A percentile compares a stretch with the other conserved stretches of the same genome.
These are phyloP conservation scores for Lepilemur septentrionalis DNA, from an alignment of 2,797 vertebrate species.

Conservation along the genomic window DNA sequence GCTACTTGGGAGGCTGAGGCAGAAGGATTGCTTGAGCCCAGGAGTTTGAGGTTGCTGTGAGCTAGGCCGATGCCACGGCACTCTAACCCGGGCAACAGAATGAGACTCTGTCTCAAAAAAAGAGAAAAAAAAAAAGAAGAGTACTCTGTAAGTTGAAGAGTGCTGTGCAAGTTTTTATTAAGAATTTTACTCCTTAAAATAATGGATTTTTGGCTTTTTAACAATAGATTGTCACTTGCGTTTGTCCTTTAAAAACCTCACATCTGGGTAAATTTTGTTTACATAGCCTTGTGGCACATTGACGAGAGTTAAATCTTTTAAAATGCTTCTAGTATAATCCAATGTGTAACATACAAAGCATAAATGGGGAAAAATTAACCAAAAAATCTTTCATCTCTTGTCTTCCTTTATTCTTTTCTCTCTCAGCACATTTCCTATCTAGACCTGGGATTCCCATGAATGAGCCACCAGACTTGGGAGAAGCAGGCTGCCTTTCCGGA, in stretches of 20 bases:
- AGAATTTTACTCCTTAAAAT: not conserved
- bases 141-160: not conserved
- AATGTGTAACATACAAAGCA: not conserved
- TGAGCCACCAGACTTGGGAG: not conserved
- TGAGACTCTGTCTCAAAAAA: no score
- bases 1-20: no score
- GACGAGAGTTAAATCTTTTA: not conserved
- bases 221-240: conserved; percentile 5
- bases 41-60: no score
- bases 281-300: not conserved
- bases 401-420: conserved; percentile 36
- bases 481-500: not conserved
- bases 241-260: conserved; percentile 30
- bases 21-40: no score
- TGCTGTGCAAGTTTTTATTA: not conserved
- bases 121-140: not conserved
- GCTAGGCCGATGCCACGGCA: no score
- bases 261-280: conserved; percentile 6
- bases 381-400: not conserved
- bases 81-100: no score
- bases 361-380: not conserved
- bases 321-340: not conserved
- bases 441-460: not conserved
- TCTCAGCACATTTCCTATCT: not conserved
- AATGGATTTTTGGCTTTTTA: not conserved